Conservation (phyloP, 2,888 invertebrate genomes). For the Stictocephala bisonia region DNA sequence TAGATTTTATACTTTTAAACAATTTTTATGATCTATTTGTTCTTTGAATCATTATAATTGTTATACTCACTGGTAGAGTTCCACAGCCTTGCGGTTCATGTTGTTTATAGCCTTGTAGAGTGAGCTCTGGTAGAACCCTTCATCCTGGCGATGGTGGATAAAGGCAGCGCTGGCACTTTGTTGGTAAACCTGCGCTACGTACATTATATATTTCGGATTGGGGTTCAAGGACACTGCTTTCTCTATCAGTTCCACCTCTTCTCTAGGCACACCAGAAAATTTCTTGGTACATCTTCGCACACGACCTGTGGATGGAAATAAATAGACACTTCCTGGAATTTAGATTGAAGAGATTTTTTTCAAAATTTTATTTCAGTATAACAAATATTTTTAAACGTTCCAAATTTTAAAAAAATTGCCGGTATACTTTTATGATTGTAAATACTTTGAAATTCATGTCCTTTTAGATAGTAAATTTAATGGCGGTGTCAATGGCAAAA, state of each 20-base stretch:
- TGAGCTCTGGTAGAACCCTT: conserved; percentile 1
- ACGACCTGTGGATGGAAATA: too few species aligned
- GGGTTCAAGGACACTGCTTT: conserved; percentile 10
- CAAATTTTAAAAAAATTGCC: too few species aligned
- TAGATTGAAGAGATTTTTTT: too few species aligned
- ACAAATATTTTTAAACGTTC: too few species aligned
- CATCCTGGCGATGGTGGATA: conserved; percentile 20
- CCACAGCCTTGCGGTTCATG: conserved; percentile 29
- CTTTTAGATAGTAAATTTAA: too few species aligned
- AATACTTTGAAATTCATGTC: too few species aligned
- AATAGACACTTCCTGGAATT: too few species aligned
- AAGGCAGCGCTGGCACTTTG: conserved; percentile 33
- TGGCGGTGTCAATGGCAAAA: too few species aligned
- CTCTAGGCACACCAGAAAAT: conserved; percentile 17
- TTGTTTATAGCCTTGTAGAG: conserved; percentile 27
- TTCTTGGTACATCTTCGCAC: conserved; percentile 22
- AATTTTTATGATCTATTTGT: too few species aligned
- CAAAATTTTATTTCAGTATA: too few species aligned
- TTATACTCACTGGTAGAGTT: conserved; percentile 20
- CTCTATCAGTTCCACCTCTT: conserved; percentile 35
- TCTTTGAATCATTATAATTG: neutral
- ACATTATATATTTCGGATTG: conserved; percentile 29
- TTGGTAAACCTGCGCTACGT: conserved; percentile 32
- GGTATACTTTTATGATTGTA: too few species aligned
- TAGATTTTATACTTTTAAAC: too few species aligned